Conservation (phyloP, 2,797 vertebrate genomes). For the Columba guinea region DNA sequence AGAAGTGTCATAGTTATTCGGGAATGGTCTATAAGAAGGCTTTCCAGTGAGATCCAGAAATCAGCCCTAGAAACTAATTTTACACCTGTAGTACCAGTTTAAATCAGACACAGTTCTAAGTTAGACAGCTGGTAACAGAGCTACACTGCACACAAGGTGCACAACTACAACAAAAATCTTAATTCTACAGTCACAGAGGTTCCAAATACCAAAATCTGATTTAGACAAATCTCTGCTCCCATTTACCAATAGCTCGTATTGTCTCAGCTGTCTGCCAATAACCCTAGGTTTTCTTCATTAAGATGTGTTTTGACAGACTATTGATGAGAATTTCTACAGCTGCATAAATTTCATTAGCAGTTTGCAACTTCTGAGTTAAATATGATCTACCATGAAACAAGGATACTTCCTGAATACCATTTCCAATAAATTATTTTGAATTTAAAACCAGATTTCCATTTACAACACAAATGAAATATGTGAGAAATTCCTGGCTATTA, state of each 20-base stretch:
- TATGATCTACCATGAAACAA: background rate
- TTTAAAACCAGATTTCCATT: background rate
- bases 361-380: background rate
- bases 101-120: fast-evolving
- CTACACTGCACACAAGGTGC: too few species aligned
- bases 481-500: background rate
- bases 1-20: background rate
- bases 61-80: background rate
- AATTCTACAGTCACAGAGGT: background rate
- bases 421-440: background rate
- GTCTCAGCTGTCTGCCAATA: background rate
- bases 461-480: background rate
- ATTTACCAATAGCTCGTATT: background rate
- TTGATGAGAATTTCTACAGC: background rate
- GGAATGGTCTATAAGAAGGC: background rate
- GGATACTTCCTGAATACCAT: background rate
- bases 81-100: background rate
- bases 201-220: background rate
- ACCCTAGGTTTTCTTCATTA: background rate
- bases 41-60: background rate
- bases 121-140: background rate
- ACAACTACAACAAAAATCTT: background rate
- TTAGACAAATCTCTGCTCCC: background rate
- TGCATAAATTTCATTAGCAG: background rate
- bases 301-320: background rate